Evolutionary conservation across 2,888 invertebrate species (phyloP), one percentile per base, ranked within the genome.

Genomic region (Agonopterix subpropinquella): DNA sequence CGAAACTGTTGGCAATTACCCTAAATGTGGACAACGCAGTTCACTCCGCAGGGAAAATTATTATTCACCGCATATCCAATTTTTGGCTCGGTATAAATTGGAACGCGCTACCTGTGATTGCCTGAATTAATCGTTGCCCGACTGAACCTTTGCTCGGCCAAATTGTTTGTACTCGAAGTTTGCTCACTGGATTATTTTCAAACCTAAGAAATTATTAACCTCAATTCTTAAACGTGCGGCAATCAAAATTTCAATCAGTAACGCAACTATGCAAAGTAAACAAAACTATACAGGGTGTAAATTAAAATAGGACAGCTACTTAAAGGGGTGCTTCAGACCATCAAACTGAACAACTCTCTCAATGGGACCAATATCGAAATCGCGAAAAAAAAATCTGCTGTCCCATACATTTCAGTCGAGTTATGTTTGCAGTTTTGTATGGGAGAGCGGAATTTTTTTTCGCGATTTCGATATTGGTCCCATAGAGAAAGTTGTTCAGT

Each of bases 21-120:
- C 84, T 85, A 83, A 88, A 88, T 83, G 83, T 87, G 84, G 85
- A 84, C 86, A 87, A 82, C 83, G 75, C 79, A 78, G 74, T 77
- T 68, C 70, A 73, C 59, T 81, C 85, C 80, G 61, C 62, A 56
- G 84, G 86, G 88, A 82, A 77, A 79, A 83, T 83, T 80, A 84
- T 81, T 83, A 87, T 87, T 86, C 80, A 78, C 73, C 75, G 80
- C 80, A 80, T 80, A 78, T 75, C 77, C 78, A 80, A 80, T 85
- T 84, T 87, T 82, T 83, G 75, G 72, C 63, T 64, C 60, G 59
- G 58, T 72, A 77, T 76, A 81, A 80, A 82, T 84, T 83, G 71
- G 74, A 67, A 68, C 67, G 62, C 64, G 70, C 62, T 68, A 72
- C 71, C 69, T 77, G 70, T 76, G 78, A 79, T 80, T 82, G 74